Evolutionary conservation across 2,888 invertebrate genomes (phyloP), one percentile per base, ranked within the genome.

Genomic region (Cosmia trapezina): DNA sequence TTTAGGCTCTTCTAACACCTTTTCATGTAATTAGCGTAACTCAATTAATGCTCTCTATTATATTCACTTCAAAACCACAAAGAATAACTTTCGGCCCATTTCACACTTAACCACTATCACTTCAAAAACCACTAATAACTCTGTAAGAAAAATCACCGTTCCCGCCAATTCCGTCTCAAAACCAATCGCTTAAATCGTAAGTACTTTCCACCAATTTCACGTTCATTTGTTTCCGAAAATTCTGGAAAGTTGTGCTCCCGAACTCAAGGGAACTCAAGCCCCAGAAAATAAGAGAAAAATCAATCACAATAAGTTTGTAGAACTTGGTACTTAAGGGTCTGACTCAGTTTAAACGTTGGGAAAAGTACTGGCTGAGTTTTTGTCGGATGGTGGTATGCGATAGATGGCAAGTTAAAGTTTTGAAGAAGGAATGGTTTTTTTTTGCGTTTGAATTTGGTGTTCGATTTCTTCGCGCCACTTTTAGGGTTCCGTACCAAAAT

Each of bases 261-360:
- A 73, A 63, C 61, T 63, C 69, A 76, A 69, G 66, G 74, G 33
- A 74, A 65, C 63, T 57, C 78, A 78, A 78, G 54, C 54, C 45
- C 70, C 81, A 79, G 83, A 74, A 81, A 80, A 76, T 84, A 81
- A 78, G 78, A 84, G 80, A 83, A 84, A 84, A 86, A 86, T 86
- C 86, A 86, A 86, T 86, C 86, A 86, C 79, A 86, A 85, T 83
- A 86, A 85, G 78, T 85, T 85, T 72, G 59, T 79, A 62, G 72
- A 87, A 87, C 87, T 87, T 87, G 80, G 83, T 84, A 87, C 86
- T 87, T 86, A 87, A 83, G 79, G 80, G 76, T 61, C 81, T 70
- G 70, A 76, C 66, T 80, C 83, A 69, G 83, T 86, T 84, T 81
- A 82, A 83, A 86, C 60, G 86, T 62, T 77, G 72, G 47, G 76